Base-by-base conservation (phyloP, 1,140 invertebrate species). In the Epicauta chinensis region DNA sequence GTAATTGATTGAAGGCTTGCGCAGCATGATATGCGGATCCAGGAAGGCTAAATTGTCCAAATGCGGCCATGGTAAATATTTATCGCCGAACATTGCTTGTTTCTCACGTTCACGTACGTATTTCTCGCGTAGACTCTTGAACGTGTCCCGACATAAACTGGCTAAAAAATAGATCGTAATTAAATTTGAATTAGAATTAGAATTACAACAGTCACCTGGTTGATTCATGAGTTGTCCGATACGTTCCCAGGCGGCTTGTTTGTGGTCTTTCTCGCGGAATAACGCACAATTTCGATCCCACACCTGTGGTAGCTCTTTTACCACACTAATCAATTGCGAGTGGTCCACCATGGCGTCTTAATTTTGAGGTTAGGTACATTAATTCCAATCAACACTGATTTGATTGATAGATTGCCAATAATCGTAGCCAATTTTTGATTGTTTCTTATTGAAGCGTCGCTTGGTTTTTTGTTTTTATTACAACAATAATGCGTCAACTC, bases 91-190 rank as follows among this genome's bases (percentile, higher is more conserved):
- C 13, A 57, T 47, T 23, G 42, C 16, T 15, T 44, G 38, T 43
- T 62, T 62, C n/a, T 59, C 58, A 10, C 58, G 46, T 56, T 62
- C 60, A 31, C 58, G 31, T n/a, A 60, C 44, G 29, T 62, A 62
- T 39, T 62, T 62, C 46, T 62, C 60, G 12, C 58, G 36, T 3
- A 62, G 16, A 7, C 51, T 46, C 40, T 62, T 62, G 40, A 62
- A 60, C 2, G 60, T 38, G 11, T 62, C 58, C 17, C 53, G 54
- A 47, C 58, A 60, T 12, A 32, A 11, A 11, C 38, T 16, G 16
- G 30, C 60, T 59, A 31, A 13, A 36, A 55, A 32, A 34, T 5
- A n/a, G 16, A 1, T 3, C 4, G 2, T 4, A 38, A 14, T 38
- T 17, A 50, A 48, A n/a, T n/a, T 46, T 43, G 35, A 42, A 38